These are phyloP conservation scores for Argopecten irradians DNA, from an alignment of 1,140 invertebrate genomes.

Conservation along the genomic window DNA sequence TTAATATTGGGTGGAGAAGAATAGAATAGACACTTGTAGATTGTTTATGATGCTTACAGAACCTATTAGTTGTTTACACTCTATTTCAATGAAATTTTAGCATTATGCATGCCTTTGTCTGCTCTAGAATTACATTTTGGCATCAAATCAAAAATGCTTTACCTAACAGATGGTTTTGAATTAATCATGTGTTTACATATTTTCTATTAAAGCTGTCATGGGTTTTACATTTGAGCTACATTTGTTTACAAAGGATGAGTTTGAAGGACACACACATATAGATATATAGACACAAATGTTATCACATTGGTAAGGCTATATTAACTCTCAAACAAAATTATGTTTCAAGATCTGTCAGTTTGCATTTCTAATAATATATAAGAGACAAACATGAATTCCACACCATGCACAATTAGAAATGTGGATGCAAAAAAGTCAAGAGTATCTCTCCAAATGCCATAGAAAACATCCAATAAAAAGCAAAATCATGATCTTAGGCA, in stretches of 20 bases:
- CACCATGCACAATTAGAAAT: not conserved
- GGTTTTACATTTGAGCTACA: not conserved
- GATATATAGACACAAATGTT: not conserved
- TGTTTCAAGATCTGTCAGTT: not conserved
- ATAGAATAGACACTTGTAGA: no score
- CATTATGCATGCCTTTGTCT: no score
- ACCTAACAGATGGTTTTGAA: no score
- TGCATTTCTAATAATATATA: not conserved
- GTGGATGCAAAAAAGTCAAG: not conserved
- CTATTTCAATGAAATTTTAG: no score
- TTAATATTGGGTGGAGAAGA: no score
- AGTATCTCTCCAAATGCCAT: not conserved
- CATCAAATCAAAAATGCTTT: no score
- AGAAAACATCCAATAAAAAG: not conserved
- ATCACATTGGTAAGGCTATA: not conserved
- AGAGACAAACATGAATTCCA: not conserved
- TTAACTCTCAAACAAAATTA: not conserved
- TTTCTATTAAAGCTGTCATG: no score
- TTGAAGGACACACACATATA: not conserved
- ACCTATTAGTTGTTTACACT: no score
- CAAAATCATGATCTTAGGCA: conserved; percentile 11
- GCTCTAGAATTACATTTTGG: no score
- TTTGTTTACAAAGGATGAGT: not conserved
- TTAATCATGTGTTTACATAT: no score
- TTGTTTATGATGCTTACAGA: no score